Conservation (phyloP, 2,113 vertebrate genomes). For the Pseudorasbora parva region DNA sequence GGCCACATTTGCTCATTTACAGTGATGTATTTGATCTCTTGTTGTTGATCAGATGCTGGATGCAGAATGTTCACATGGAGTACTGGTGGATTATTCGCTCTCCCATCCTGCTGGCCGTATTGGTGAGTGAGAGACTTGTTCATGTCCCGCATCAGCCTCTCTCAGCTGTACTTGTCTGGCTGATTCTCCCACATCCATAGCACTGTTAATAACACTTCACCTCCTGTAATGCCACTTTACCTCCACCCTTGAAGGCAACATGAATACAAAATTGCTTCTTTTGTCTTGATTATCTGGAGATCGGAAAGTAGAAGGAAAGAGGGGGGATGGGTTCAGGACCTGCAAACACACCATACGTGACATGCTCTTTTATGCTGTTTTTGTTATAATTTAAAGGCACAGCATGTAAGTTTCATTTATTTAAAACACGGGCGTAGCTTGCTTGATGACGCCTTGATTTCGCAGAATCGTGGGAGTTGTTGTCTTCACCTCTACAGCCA, state of each 20-base stretch:
- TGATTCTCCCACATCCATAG: not conserved
- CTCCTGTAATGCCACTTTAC: not conserved
- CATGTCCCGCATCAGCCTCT: not conserved
- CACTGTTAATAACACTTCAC: not conserved
- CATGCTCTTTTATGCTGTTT: not conserved
- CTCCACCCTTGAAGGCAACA: conserved; percentile 6
- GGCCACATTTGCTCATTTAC: not conserved
- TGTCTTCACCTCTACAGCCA: no score
- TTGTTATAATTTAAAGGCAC: no score
- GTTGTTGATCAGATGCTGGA: conserved; percentile 83
- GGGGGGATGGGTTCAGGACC: not conserved
- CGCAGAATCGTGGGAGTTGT: no score
- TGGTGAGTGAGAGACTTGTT: conserved; percentile 86
- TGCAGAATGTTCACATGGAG: conserved; percentile 87
- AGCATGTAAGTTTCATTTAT: no score
- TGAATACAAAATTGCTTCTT: not conserved
- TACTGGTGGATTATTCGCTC: conserved; percentile 97
- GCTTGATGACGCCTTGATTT: no score
- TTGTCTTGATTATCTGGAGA: not conserved
- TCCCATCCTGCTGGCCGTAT: conserved; percentile 87
- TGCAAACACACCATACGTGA: not conserved
- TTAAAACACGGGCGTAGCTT: no score
- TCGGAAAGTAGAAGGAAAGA: not conserved
- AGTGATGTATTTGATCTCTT: not conserved
- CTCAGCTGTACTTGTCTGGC: not conserved